Evolutionary conservation across 2,888 invertebrate species (phyloP), one percentile per base, ranked within the genome.

Genomic region (Leptinotarsa peninsularis): DNA sequence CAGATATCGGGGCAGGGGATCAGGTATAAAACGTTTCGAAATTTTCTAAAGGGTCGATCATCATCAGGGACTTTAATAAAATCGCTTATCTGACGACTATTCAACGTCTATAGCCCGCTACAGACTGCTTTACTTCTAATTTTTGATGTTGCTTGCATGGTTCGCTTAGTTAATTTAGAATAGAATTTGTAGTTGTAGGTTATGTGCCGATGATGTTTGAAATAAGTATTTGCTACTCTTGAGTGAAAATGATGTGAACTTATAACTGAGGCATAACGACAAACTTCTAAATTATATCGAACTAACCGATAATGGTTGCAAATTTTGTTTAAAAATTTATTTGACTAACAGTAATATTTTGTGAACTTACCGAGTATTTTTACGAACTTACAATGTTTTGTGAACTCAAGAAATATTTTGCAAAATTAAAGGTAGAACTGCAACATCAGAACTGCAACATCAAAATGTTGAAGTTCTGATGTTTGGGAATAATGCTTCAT

Each of bases 1-100:
- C 93, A 88, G 96, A 97, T 89, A 93, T 98, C 89, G 98, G 98
- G 90, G 98, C 98, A 88, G 98, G 98, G 90, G 98, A 98, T 91
- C 98, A 98, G 96, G 98, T 97, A 94, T 87, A 89, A 56, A 68
- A 75, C 21, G 67, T 71, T 54, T 27, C 67, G 66, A 72, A 72
- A 76, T 49, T 54, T 63, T 60, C 3, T 67, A 43, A 68, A 23
- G 70, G 70, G 58, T 27, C 49, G n/a, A 43, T 56, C 63, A 63
- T 56, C 69, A 69, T 58, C 70, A 60, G 58, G 58, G 43, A 70
- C 49, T 49, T 33, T 33, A 33, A 63, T 27, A 33, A 63, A 33
- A 33, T 33, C 63, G 63, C 63, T 63, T 63, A 17, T 63, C 17
- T 33, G 14, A 17, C 63, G 33, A 63, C 33, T 33, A 43, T 63